A percentile compares a stretch with the other conserved stretches of the same genome.
These are phyloP conservation scores for Mycalesis mineus DNA, from an alignment of 2,888 invertebrate genomes.

Conservation along the genomic window DNA sequence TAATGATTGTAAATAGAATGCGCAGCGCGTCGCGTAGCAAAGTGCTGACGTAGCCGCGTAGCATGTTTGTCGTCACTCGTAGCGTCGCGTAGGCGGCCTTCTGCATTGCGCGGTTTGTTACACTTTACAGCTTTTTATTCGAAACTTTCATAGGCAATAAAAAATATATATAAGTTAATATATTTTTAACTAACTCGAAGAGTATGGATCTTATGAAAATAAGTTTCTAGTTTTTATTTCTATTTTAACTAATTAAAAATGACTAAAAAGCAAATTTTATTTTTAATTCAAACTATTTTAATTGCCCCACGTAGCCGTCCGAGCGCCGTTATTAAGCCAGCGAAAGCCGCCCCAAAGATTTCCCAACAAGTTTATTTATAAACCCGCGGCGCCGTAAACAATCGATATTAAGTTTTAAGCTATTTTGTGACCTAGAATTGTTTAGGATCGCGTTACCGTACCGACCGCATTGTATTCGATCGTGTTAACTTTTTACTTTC, in stretches of 20 bases:
- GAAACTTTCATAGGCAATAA: too few relatives aligned
- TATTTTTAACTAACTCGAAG: too few relatives aligned
- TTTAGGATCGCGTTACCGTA: slow-evolving; percentile 54
- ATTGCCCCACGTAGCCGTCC: background rate
- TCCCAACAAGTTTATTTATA: slow-evolving; percentile 12
- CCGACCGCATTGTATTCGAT: slow-evolving; percentile 69
- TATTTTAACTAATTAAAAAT: background rate
- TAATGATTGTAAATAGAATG: slow-evolving; percentile 32
- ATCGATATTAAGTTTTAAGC: slow-evolving; percentile 59
- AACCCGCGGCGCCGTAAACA: slow-evolving; percentile 34
- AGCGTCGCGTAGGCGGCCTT: slow-evolving; percentile 29
- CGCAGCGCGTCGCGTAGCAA: slow-evolving; percentile 43
- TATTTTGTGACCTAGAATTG: slow-evolving; percentile 65
- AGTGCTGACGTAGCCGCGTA: slow-evolving; percentile 39
- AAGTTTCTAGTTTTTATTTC: background rate
- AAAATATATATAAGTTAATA: too few relatives aligned
- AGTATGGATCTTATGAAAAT: too few relatives aligned
- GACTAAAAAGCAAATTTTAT: background rate
- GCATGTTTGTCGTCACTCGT: slow-evolving; percentile 32
- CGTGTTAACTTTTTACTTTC: slow-evolving; percentile 72
- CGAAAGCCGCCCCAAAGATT: background rate
- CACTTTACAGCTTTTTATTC: slow-evolving; percentile 12
- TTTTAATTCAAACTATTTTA: background rate
- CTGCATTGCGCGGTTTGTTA: slow-evolving; percentile 27
- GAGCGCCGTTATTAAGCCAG: background rate